Conservation (phyloP, 2,888 invertebrate genomes). For the Cosmopolites sordidus region DNA sequence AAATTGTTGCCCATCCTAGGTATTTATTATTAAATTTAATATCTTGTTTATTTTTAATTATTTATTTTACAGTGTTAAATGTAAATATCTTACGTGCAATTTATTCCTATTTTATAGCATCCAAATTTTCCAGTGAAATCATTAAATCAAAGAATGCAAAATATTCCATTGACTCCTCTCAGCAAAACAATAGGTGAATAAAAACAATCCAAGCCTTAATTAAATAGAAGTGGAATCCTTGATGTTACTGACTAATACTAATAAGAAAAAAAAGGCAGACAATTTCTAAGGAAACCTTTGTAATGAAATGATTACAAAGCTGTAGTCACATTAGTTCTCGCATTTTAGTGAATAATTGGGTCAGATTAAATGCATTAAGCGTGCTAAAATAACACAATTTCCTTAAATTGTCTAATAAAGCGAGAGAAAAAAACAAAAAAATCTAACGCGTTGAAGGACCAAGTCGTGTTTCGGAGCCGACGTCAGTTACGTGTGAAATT, state of each 20-base stretch:
- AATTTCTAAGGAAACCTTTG: not conserved
- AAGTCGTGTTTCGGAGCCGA: conserved; percentile 11
- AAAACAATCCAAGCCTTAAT: not conserved
- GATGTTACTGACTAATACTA: not conserved
- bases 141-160: too few relatives aligned
- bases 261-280: not conserved
- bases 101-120: too few relatives aligned
- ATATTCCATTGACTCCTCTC: too few relatives aligned
- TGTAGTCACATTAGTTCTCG: conserved; percentile 1
- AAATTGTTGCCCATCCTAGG: too few relatives aligned
- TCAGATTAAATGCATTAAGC: conserved; percentile 23
- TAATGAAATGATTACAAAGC: conserved; percentile 10
- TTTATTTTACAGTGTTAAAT: too few relatives aligned
- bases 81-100: too few relatives aligned
- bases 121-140: too few relatives aligned
- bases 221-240: not conserved
- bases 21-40: too few relatives aligned
- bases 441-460: conserved; percentile 8
- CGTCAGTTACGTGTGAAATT: conserved; percentile 17
- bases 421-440: conserved; percentile 17
- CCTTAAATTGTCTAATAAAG: conserved; percentile 26
- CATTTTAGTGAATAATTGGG: conserved; percentile 13
- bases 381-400: conserved; percentile 23
- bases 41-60: too few relatives aligned
- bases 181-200: not conserved